These are phyloP conservation scores for Zaprionus ghesquierei DNA, from an alignment of 1,140 invertebrate genomes.

Conservation along the genomic window DNA sequence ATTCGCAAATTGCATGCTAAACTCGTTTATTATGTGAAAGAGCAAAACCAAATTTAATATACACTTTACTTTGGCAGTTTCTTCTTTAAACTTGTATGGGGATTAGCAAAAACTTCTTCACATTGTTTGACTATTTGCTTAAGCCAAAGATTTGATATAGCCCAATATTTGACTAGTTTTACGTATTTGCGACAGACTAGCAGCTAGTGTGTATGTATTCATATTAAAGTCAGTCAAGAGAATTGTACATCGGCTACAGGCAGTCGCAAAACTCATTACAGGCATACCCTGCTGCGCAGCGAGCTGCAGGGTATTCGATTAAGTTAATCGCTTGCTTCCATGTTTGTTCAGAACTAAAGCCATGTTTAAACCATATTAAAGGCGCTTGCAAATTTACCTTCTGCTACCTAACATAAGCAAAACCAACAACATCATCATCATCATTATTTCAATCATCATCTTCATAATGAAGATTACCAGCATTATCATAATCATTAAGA, in stretches of 20 bases:
- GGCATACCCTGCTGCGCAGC: constrained; percentile 4
- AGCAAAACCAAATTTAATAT: constrained; percentile 6
- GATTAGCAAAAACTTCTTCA: not conserved
- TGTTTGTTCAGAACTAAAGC: not conserved
- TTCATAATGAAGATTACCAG: constrained; percentile 7
- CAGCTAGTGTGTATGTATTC: too few species aligned
- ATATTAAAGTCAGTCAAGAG: too few species aligned
- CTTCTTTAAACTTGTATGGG: not conserved
- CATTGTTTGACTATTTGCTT: not conserved
- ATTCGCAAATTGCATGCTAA: constrained; percentile 31
- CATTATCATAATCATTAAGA: not conserved
- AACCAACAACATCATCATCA: not conserved
- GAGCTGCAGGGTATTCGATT: constrained; percentile 21
- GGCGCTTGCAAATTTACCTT: constrained; percentile 4
- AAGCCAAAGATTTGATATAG: not conserved
- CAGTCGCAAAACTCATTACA: constrained; percentile 11
- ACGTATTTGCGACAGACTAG: not conserved
- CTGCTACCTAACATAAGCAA: constrained; percentile 1
- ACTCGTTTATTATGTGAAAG: constrained; percentile 9
- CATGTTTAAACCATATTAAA: not conserved
- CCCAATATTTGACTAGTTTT: not conserved
- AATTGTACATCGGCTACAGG: not conserved
- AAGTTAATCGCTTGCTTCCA: not conserved
- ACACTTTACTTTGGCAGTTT: too few species aligned
- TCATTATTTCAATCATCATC: constrained; percentile 3